A percentile compares a stretch with the other conserved stretches of the same genome.
Evolutionary conservation across 2,113 vertebrate species (phyloP).

Genomic region (Peromyscus polionotus): DNA sequence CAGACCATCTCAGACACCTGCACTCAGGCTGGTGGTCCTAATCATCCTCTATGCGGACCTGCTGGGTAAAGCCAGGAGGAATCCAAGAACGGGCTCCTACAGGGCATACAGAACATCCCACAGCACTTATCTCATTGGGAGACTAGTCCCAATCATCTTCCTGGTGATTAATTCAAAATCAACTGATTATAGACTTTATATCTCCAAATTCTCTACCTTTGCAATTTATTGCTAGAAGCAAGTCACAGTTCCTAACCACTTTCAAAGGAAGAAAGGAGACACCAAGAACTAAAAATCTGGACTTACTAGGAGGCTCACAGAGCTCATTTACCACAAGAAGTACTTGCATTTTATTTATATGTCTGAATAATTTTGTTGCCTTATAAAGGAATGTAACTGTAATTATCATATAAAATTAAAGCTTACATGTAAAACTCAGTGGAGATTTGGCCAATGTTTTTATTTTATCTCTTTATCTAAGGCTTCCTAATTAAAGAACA

Average conservation of each 20-base stretch:
- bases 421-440: neutral
- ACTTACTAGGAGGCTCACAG: neutral
- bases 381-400: neutral
- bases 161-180: constrained; percentile 30
- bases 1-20: too few relatives aligned
- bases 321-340: neutral
- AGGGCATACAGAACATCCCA: too few relatives aligned
- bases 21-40: too few relatives aligned
- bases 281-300: neutral
- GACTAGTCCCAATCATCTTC: neutral
- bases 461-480: neutral
- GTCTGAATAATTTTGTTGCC: neutral
- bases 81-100: too few relatives aligned
- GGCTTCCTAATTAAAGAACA: neutral
- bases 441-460: neutral
- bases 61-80: too few relatives aligned
- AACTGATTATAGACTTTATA: neutral
- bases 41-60: too few relatives aligned
- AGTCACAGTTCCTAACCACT: neutral
- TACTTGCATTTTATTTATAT: constrained; percentile 2
- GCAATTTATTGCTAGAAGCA: neutral
- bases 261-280: neutral
- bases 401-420: constrained; percentile 1
- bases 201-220: neutral
- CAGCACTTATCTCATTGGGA: neutral